Base-by-base conservation (phyloP, 2,888 invertebrate species). In the Dicyrtomina minuta region DNA sequence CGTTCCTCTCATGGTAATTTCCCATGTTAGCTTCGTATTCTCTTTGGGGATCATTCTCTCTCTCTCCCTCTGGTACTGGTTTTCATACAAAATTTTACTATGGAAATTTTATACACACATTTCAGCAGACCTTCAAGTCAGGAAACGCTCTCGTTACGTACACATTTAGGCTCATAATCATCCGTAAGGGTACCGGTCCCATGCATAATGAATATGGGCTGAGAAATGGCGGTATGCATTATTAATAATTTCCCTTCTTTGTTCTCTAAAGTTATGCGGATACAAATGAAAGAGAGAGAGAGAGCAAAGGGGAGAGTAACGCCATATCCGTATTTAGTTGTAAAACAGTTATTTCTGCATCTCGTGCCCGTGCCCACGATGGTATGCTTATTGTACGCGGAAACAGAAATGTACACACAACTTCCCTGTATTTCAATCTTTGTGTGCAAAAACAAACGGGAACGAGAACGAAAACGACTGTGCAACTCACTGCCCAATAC, bases 1-100 rank as follows among this genome's bases (percentile, higher is more conserved):
- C 17, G 17, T n/a, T n/a, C 4, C 55, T 55, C 55, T 55, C 55
- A 55, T 55, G 22, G 26, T 55, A 55, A 55, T 55, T 55, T 55
- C 55, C 55, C 51, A 20, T 17, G 51, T 51, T 22, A 33, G 51
- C n/a, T 8, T 17, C 51, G 17, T 51, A 22, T 20, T 22, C 20
- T 10, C 55, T 27, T 8, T 26, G 26, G 15, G 1, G 33, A n/a
- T n/a, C 22, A 6, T 12, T 24, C 24, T 13, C 17, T 3, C 22
- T 53, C 51, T 5, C 17, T 53, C 22, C 17, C 51, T 53, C 22
- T 53, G 3, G 12, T 20, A 17, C 26, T 27, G n/a, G 55, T 22
- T 15, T 55, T 33, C 4, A 33, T 3, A 33, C 4, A 33, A 8
- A 33, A 33, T 13, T 13, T 55, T n/a, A 3, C 22, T 22, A 55